Conservation (phyloP, 2,888 invertebrate genomes). For the Craniophora ligustri region DNA sequence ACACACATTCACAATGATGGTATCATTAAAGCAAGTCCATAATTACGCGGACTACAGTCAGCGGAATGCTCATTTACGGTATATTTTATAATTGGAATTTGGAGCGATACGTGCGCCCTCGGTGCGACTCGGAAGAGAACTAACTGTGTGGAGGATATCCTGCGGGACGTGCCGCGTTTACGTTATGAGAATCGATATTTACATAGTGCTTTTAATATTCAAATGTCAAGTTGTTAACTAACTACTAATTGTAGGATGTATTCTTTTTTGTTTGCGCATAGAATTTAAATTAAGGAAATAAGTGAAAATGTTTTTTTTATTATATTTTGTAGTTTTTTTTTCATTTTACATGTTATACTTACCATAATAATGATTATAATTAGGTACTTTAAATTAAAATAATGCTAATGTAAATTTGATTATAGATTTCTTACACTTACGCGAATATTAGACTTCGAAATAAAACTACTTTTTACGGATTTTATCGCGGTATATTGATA, state of each 20-base stretch:
- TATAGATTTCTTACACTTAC: too few relatives aligned
- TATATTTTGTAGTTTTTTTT: too few relatives aligned
- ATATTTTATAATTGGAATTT: slow-evolving; percentile 72
- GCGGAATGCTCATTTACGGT: slow-evolving; percentile 64
- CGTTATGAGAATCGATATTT: slow-evolving; percentile 86
- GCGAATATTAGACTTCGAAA: too few relatives aligned
- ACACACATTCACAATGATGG: slow-evolving; percentile 28
- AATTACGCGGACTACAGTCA: slow-evolving; percentile 55
- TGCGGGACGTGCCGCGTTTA: slow-evolving; percentile 81
- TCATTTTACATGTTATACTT: too few relatives aligned
- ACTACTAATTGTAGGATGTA: slow-evolving; percentile 56
- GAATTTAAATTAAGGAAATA: slow-evolving; percentile 13
- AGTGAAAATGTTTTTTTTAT: not conserved
- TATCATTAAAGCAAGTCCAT: slow-evolving; percentile 59
- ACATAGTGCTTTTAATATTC: slow-evolving; percentile 86
- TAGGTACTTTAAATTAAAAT: too few relatives aligned
- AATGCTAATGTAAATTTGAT: too few relatives aligned
- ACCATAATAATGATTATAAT: too few relatives aligned
- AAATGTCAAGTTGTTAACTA: slow-evolving; percentile 65
- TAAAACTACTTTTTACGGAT: too few relatives aligned
- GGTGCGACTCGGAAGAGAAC: slow-evolving; percentile 81
- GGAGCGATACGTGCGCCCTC: slow-evolving; percentile 79
- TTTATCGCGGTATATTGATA: too few relatives aligned
- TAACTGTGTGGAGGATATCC: slow-evolving; percentile 81
- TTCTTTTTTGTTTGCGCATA: slow-evolving; percentile 19